Base-by-base conservation (phyloP, 1,140 invertebrate genomes). In the Papilio xuthus region DNA sequence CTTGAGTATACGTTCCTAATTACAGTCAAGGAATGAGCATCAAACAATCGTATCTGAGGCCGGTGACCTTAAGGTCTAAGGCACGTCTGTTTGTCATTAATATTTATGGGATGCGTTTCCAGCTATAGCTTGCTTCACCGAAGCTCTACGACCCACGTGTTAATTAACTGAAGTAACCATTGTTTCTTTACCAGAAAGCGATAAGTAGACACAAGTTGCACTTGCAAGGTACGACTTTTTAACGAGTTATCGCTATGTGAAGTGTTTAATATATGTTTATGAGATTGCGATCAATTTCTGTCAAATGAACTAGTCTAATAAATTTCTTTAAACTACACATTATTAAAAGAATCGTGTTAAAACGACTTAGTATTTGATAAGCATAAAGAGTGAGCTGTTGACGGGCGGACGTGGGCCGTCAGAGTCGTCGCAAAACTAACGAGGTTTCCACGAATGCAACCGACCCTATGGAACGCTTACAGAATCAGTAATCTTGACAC, bases 11-110 rank as follows among this genome's bases (percentile, higher is more conserved):
- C 84, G 89, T 92, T 91, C 86, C 79, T 92, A 89, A 92, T 90
- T 92, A 89, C 80, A 84, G 82, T 83, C 81, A 77, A 86, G 83
- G 88, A 89, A 89, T 89, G 89, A 87, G 84, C 88, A 87, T 88
- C 83, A 79, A 87, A 90, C 88, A 92, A 91, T 90, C 88, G 89
- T 86, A 92, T 90, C 86, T 87, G 85, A 92, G 90, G 88, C 84
- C 90, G 83, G 79, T 91, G 90, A 92, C 89, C 92, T 85, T 67
- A 67, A 67, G 60, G 83, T 89, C 88, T 89, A 82, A 83, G 78
- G 83, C 85, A 47, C 71, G 71, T 47, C 70, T 86, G 84, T 85
- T 88, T 89, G 88, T 89, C 89, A 93, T 93, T 92, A 92, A 92
- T 93, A 91, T 91, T 92, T 90, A 92, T 90, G 85, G 85, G 71